Base-by-base conservation (phyloP, 2,888 invertebrate species). In the Oeneis ivallda region DNA sequence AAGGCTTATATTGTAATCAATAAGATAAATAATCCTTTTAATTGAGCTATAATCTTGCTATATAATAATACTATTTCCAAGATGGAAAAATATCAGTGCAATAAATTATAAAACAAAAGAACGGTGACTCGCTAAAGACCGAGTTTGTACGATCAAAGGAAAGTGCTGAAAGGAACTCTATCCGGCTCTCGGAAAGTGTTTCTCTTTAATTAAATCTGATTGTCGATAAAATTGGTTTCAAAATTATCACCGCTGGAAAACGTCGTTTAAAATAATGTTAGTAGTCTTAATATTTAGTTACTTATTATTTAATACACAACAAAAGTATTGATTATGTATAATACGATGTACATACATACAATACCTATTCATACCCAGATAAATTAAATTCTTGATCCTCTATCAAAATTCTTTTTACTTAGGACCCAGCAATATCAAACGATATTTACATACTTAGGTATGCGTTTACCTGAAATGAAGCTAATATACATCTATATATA, bases 61-160 rank as follows among this genome's bases (percentile, higher is more conserved):
- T n/a, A n/a, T n/a, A n/a, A n/a, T n/a, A n/a, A n/a, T n/a, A n/a
- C 2, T 41, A 41, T 41, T 49, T 49, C 49, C 19, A 17, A 19
- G 19, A 11, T 5, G 49, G 19, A 19, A 45, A 45, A 45, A 19
- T 49, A 17, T 19, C 49, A 19, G 4, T 49, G 49, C 49, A 49
- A 49, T 49, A 19, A 19, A 49, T 49, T 47, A 19, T 10, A 19
- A 49, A 49, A 19, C 49, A 49, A 49, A 49, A 49, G 19, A 49
- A 19, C 49, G 49, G 49, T 19, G 49, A 49, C 10, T 49, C 49
- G 49, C 49, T 49, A 49, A 49, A 49, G 49, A 49, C 49, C 19
- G 19, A 9, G 17, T 5, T 5, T 19, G 49, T 10, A 19, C 19
- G 19, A 49, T 49, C 49, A 49, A 49, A 49, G 49, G 49, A 10